These are phyloP conservation scores for Kryphioiulus occultus DNA, from an alignment of 2,888 invertebrate genomes.

Conservation along the genomic window DNA sequence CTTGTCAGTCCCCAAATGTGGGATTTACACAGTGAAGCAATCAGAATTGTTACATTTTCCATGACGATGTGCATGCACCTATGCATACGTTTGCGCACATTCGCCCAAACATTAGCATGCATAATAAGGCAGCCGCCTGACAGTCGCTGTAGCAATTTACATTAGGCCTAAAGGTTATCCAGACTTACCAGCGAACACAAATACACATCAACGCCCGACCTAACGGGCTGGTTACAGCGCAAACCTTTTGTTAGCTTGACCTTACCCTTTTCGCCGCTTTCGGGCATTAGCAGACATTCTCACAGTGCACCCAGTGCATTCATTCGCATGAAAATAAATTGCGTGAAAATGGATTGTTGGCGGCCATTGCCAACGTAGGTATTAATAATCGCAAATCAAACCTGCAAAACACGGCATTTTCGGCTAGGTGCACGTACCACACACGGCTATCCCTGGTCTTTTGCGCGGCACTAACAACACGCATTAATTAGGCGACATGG, in stretches of 20 bases:
- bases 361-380: conserved; percentile 13
- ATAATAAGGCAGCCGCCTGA: too few relatives aligned
- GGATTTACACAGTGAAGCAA: too few relatives aligned
- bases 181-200: neutral
- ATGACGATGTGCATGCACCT: too few relatives aligned
- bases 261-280: neutral
- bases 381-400: conserved; percentile 9
- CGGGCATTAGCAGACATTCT: neutral
- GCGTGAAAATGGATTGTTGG: neutral
- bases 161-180: neutral
- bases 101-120: too few relatives aligned
- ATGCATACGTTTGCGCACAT: too few relatives aligned
- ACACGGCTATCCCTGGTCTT: neutral
- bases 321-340: neutral
- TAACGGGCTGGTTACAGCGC: neutral
- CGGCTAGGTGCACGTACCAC: neutral
- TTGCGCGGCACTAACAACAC: neutral
- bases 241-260: neutral
- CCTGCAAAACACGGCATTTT: neutral
- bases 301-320: neutral
- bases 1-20: too few relatives aligned
- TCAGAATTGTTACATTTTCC: too few relatives aligned
- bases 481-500: neutral
- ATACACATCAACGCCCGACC: neutral
- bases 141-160: too few relatives aligned